Percentiles rank a stretch among this genome's conserved stretches.
These are phyloP conservation scores for Cordilura impudica DNA, from an alignment of 2,888 invertebrate genomes.

Conservation along the genomic window DNA sequence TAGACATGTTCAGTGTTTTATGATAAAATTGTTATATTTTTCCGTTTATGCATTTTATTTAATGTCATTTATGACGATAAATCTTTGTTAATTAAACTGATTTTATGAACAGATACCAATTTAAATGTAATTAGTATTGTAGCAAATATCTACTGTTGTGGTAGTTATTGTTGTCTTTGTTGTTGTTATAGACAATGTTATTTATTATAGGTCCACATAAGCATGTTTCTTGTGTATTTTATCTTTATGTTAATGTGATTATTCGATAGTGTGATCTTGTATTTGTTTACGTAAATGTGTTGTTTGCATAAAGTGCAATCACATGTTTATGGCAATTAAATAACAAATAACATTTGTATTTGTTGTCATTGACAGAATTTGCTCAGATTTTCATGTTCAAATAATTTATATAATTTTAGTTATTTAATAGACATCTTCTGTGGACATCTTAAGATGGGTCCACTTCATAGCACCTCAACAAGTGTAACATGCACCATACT, in stretches of 20 bases:
- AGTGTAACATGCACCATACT: no score
- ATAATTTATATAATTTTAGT: no score
- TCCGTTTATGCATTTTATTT: conserved; percentile 12
- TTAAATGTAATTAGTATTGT: conserved; percentile 53
- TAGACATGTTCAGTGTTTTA: not conserved
- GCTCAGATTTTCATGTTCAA: not conserved
- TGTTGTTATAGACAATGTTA: conserved; percentile 32
- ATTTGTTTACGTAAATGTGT: conserved; percentile 12
- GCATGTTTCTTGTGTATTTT: not conserved
- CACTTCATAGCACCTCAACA: no score
- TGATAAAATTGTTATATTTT: not conserved
- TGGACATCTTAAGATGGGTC: no score
- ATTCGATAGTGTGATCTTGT: conserved; percentile 4
- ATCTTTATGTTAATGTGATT: not conserved
- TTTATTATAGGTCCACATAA: conserved; percentile 45
- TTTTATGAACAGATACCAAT: conserved; percentile 56
- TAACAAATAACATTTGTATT: conserved; percentile 56
- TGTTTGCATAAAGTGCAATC: conserved; percentile 56
- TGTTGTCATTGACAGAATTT: conserved; percentile 47
- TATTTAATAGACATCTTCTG: no score
- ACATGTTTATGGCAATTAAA: conserved; percentile 59
- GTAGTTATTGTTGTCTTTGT: not conserved
- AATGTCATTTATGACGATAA: conserved; percentile 38
- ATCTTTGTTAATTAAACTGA: conserved; percentile 59
- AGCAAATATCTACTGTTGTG: not conserved